phyloP scores from a whole-genome alignment of 2,888 invertebrate genomes.

The Gisinianus flammeolus region DNA sequence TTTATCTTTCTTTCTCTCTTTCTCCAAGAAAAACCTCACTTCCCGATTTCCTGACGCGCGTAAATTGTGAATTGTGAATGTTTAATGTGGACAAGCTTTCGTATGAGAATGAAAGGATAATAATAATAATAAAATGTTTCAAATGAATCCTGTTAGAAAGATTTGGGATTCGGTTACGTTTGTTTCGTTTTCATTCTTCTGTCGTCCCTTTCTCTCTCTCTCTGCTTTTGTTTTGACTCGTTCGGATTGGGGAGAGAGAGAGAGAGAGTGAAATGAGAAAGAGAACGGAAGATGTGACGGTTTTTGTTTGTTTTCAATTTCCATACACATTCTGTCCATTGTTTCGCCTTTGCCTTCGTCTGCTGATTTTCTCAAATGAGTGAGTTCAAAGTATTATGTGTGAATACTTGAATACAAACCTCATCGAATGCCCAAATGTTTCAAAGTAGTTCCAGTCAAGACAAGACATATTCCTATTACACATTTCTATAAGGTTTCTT shows the following conservation, averaged over 20 bases:
- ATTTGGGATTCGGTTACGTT: not conserved
- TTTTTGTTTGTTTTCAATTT: not conserved
- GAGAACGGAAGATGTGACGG: not conserved
- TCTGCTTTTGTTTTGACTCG: constrained; percentile 5
- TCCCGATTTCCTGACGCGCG: too few relatives aligned
- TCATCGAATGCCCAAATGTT: too few relatives aligned
- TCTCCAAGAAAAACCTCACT: not conserved
- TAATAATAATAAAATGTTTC: not conserved
- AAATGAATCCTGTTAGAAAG: not conserved
- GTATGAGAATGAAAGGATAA: not conserved
- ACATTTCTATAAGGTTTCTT: too few relatives aligned
- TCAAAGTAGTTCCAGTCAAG: too few relatives aligned
- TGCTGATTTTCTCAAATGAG: not conserved
- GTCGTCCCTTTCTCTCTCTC: not conserved
- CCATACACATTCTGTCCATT: not conserved
- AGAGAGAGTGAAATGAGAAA: not conserved
- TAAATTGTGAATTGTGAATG: not conserved
- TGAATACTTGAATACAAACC: not conserved
- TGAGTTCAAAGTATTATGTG: not conserved
- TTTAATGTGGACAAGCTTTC: not conserved
- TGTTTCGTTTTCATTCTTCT: not conserved
- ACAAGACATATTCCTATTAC: too few relatives aligned
- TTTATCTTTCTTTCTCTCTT: not conserved
- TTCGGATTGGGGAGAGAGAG: not conserved
- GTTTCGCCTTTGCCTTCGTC: not conserved